Evolutionary conservation across 2,113 vertebrate species (phyloP).

Genomic region (Aptenodytes forsteri): DNA sequence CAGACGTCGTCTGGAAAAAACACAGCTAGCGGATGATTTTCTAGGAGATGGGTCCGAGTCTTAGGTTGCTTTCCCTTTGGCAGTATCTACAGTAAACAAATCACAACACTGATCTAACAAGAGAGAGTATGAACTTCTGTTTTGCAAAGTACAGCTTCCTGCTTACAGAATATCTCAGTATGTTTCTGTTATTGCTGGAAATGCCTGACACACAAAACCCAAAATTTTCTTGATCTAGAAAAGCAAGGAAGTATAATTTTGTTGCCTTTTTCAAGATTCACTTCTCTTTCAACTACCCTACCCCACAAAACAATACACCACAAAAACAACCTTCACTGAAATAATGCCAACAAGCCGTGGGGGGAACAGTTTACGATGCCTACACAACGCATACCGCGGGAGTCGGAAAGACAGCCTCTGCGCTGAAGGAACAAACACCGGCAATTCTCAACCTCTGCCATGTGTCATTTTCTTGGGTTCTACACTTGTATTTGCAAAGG

Average conservation of each 20-base stretch:
- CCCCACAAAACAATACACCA: too few relatives aligned
- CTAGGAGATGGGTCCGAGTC: not conserved
- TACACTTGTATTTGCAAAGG: not conserved
- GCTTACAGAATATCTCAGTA: not conserved
- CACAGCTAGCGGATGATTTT: not conserved
- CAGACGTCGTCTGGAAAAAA: not conserved
- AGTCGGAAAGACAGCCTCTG: not conserved
- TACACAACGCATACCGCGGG: not conserved
- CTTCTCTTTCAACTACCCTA: not conserved
- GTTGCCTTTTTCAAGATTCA: not conserved
- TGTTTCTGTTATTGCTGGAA: not conserved
- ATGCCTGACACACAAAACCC: not conserved
- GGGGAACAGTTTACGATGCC: not conserved
- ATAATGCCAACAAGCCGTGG: not conserved
- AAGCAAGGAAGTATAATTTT: not conserved
- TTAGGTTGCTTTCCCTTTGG: not conserved
- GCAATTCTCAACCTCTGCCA: not conserved
- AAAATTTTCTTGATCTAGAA: not conserved
- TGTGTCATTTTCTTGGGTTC: not conserved
- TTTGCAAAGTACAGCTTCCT: not conserved
- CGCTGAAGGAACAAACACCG: not conserved
- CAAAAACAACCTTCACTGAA: not conserved
- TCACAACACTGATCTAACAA: not conserved
- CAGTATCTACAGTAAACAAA: not conserved
- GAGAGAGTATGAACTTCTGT: not conserved